A percentile compares a stretch with the other conserved stretches of the same genome.
Evolutionary conservation across 2,797 vertebrate genomes (phyloP).

Genomic region (Gila robusta): DNA sequence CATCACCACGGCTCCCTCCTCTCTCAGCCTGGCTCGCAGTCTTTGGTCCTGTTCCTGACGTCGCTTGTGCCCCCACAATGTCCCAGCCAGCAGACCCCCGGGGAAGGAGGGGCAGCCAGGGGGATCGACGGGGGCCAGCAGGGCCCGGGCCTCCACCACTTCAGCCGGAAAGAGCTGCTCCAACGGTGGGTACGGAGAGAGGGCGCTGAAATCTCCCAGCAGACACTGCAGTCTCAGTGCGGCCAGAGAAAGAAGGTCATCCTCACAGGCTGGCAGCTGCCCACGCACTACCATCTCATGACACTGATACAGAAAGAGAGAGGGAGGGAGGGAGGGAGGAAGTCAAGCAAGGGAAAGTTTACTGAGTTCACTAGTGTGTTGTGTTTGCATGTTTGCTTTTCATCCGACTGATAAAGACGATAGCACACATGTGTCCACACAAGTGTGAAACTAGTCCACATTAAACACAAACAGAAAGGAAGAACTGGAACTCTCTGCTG

Average conservation of each 20-base stretch:
- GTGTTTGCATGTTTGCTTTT: slow-evolving; percentile 29
- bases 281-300: slow-evolving; percentile 91
- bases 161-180: slow-evolving; percentile 85
- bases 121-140: slow-evolving; percentile 69
- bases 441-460: slow-evolving; percentile 13
- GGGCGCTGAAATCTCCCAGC: slow-evolving; percentile 88
- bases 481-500: slow-evolving; percentile 12
- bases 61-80: slow-evolving; percentile 85
- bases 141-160: slow-evolving; percentile 77
- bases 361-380: neutral
- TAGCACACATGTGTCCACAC: slow-evolving; percentile 8
- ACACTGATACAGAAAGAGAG: slow-evolving; percentile 74
- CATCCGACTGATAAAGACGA: slow-evolving; percentile 26
- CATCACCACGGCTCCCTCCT: slow-evolving; percentile 82
- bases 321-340: neutral
- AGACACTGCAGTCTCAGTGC: slow-evolving; percentile 89
- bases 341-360: slow-evolving; percentile 21
- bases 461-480: slow-evolving; percentile 24
- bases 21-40: slow-evolving; percentile 80
- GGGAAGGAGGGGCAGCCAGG: slow-evolving; percentile 73
- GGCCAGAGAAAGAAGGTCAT: slow-evolving; percentile 87
- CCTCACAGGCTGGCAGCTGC: slow-evolving; percentile 87
- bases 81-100: slow-evolving; percentile 73
- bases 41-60: slow-evolving; percentile 81
- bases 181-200: slow-evolving; percentile 82